Evolutionary conservation across 2,888 invertebrate species (phyloP).

Genomic region (Drosophila emarginata): DNA sequence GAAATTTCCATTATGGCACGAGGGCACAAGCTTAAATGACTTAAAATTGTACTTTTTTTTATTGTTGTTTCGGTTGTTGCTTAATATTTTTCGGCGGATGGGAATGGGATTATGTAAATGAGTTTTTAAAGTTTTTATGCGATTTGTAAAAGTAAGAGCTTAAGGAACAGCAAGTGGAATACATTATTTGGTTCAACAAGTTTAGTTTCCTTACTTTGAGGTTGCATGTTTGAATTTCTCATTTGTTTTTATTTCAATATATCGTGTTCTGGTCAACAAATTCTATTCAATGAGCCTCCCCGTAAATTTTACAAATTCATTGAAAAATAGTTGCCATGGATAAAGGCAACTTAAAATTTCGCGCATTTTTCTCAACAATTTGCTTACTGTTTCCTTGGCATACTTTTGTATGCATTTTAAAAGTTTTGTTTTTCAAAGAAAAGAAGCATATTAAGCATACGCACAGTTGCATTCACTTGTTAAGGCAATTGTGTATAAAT

Average conservation of each 20-base stretch:
- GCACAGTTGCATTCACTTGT: not conserved
- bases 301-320: not conserved
- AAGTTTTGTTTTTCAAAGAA: not conserved
- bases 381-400: not conserved
- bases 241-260: not conserved
- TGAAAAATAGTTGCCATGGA: not conserved
- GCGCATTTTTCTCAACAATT: not conserved
- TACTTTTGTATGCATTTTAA: not conserved
- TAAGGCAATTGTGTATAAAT: too few relatives aligned
- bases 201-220: not conserved
- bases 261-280: not conserved
- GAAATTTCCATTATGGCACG: conserved; percentile 21
- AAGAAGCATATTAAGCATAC: conserved; percentile 1
- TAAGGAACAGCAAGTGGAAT: not conserved
- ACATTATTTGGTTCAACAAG: not conserved
- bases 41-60: not conserved
- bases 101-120: conserved; percentile 2
- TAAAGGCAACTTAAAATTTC: not conserved
- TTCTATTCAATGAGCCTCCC: not conserved
- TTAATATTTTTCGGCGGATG: not conserved
- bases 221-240: not conserved
- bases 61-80: not conserved
- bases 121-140: conserved; percentile 13
- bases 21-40: conserved; percentile 4
- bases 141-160: not conserved